Conservation (phyloP, 2,113 vertebrate species). For the Fulmarus glacialis region DNA sequence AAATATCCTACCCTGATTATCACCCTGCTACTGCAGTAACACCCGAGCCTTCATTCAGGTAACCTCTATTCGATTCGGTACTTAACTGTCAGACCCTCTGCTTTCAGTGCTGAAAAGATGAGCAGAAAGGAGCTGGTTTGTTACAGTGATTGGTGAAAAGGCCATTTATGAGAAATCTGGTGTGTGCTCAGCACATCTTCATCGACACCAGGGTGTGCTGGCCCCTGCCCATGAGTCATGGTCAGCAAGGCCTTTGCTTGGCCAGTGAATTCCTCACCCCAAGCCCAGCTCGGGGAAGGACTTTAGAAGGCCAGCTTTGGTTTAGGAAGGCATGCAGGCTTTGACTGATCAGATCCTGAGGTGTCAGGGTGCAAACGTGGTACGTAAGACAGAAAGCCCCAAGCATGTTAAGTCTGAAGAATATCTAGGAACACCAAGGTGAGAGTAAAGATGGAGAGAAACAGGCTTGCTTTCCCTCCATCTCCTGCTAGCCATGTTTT, state of each 20-base stretch:
- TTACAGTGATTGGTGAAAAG: not conserved
- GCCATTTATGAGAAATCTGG: not conserved
- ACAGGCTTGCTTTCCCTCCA: not conserved
- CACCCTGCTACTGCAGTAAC: not conserved
- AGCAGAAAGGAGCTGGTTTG: not conserved
- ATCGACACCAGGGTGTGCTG: not conserved
- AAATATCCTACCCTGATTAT: not conserved
- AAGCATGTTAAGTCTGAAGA: not conserved
- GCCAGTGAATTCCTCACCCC: not conserved
- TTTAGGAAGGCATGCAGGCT: not conserved
- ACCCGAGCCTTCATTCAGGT: not conserved
- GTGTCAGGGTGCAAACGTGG: not conserved
- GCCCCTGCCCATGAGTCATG: not conserved
- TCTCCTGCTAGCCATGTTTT: not conserved
- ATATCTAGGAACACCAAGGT: too few relatives aligned
- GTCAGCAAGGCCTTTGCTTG: not conserved
- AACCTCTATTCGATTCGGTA: not conserved
- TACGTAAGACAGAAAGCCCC: not conserved
- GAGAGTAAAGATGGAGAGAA: not conserved
- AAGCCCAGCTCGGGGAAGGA: not conserved
- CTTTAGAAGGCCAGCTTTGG: not conserved
- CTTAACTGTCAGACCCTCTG: not conserved
- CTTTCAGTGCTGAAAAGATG: not conserved
- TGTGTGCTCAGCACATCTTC: not conserved
- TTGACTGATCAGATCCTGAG: not conserved